Conservation (phyloP, 2,113 vertebrate species). For the Ptychochromis oligacanthus region DNA sequence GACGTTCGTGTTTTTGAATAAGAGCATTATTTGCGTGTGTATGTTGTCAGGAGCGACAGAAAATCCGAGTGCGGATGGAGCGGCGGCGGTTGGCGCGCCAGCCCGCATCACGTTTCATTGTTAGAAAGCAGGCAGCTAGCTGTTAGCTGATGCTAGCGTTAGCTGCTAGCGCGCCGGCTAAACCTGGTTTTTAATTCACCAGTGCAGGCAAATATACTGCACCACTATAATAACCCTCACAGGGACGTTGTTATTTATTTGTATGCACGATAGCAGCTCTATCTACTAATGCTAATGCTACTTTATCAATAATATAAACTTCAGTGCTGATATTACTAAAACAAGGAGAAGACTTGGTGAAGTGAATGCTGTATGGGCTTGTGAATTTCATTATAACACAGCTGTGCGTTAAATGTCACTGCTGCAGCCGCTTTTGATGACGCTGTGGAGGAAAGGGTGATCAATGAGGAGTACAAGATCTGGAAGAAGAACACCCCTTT, state of each 20-base stretch:
- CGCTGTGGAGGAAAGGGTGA: slow-evolving; percentile 96
- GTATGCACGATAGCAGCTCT: not conserved
- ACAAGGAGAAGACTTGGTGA: not conserved
- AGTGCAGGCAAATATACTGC: not conserved
- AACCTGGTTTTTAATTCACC: not conserved
- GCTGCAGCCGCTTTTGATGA: slow-evolving; percentile 93
- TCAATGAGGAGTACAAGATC: slow-evolving; percentile 98
- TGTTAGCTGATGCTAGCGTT: slow-evolving; percentile 29
- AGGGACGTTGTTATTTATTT: not conserved
- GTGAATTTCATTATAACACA: not conserved
- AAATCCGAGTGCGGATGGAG: not conserved
- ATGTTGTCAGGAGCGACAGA: not conserved
- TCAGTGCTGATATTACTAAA: not conserved
- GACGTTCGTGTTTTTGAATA: not conserved
- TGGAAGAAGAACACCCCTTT: slow-evolving; percentile 99
- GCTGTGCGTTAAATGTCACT: not conserved
- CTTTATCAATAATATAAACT: not conserved
- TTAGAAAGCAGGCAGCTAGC: slow-evolving; percentile 50
- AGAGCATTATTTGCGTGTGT: not conserved
- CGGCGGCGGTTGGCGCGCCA: slow-evolving; percentile 51
- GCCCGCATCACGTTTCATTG: slow-evolving; percentile 61
- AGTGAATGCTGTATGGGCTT: not conserved
- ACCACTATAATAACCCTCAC: not conserved
- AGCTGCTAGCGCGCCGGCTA: slow-evolving; percentile 23
- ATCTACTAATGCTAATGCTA: not conserved